These are phyloP conservation scores for Drosophila kanapiae DNA, from an alignment of 1,140 invertebrate species.

Conservation along the genomic window DNA sequence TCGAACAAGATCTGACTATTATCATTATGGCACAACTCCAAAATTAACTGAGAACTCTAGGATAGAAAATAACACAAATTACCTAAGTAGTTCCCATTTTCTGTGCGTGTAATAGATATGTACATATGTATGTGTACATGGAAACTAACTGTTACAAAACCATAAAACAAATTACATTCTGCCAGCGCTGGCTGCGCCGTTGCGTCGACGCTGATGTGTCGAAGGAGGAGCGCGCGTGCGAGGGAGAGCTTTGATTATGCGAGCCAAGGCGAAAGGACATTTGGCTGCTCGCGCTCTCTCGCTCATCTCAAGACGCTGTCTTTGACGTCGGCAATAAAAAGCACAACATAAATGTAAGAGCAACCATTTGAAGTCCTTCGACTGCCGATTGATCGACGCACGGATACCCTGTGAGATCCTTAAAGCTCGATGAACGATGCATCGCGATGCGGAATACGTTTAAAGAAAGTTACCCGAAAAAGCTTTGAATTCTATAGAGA, in stretches of 20 bases:
- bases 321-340: constrained; percentile 53
- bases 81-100: not conserved
- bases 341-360: constrained; percentile 53
- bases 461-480: too few relatives aligned
- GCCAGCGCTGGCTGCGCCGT: constrained; percentile 27
- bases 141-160: constrained; percentile 58
- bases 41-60: too few relatives aligned
- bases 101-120: not conserved
- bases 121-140: constrained; percentile 11
- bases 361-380: constrained; percentile 10
- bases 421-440: not conserved
- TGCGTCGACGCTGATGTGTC: constrained; percentile 21
- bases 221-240: not conserved
- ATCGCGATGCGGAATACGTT: too few relatives aligned
- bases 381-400: not conserved
- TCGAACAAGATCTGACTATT: too few relatives aligned
- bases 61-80: too few relatives aligned
- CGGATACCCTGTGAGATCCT: constrained; percentile 1
- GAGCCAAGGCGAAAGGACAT: constrained; percentile 45
- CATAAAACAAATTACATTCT: constrained; percentile 67
- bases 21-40: too few relatives aligned
- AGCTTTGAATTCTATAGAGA: too few relatives aligned
- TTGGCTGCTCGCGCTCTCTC: constrained; percentile 6
- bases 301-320: constrained; percentile 23
- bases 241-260: constrained; percentile 42